These are phyloP conservation scores for Drepana falcataria DNA, from an alignment of 2,888 invertebrate species.

Conservation along the genomic window DNA sequence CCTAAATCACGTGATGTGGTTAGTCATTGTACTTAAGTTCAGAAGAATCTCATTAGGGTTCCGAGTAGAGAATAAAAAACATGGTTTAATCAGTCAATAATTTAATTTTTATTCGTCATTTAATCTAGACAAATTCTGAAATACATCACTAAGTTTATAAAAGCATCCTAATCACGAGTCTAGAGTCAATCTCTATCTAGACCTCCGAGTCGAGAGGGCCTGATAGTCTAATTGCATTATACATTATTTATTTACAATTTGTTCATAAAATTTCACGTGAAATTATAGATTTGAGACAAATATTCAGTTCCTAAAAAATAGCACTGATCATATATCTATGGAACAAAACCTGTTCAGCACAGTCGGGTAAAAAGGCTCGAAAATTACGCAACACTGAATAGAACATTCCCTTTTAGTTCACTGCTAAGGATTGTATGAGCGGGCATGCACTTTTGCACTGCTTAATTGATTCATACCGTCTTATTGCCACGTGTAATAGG, in stretches of 20 bases:
- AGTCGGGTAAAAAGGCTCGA: no score
- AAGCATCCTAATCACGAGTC: slow-evolving; percentile 46
- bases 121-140: slow-evolving; percentile 48
- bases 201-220: no score
- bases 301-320: slow-evolving; percentile 1
- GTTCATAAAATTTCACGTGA: slow-evolving; percentile 7
- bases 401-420: no score
- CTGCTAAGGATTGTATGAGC: no score
- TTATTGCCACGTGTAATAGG: no score
- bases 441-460: no score
- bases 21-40: no score
- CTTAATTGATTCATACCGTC: no score
- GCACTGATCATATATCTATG: neutral
- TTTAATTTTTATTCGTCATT: slow-evolving; percentile 55
- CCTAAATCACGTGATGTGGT: no score
- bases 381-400: no score
- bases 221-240: slow-evolving; percentile 55
- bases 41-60: no score
- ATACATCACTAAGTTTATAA: slow-evolving; percentile 53
- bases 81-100: slow-evolving; percentile 54
- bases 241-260: slow-evolving; percentile 39
- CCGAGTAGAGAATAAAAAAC: slow-evolving; percentile 10
- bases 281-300: slow-evolving; percentile 9
- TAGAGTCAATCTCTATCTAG: no score
- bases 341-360: neutral